phyloP scores from a whole-genome alignment of 2,113 vertebrate genomes.

The Upupa epops region DNA sequence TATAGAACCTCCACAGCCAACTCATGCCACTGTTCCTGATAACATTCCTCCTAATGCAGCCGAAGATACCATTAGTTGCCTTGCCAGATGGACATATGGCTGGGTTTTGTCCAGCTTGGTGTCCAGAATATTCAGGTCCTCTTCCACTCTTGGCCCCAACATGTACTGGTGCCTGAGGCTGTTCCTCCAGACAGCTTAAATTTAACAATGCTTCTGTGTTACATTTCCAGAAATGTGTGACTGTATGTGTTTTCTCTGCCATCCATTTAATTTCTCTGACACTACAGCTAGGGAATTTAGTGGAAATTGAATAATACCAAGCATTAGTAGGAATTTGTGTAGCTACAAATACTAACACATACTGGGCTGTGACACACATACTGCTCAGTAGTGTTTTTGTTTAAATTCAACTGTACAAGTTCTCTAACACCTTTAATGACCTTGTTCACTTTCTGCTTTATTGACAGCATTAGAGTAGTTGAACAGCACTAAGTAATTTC shows the following conservation, averaged over 20 bases:
- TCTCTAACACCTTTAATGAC: background rate
- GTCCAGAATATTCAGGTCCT: background rate
- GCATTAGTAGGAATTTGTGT: background rate
- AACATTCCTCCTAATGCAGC: background rate
- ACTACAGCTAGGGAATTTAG: background rate
- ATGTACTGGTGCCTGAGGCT: background rate
- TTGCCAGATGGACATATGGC: background rate
- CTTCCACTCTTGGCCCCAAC: background rate
- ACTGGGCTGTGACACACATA: background rate
- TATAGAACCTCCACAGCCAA: background rate
- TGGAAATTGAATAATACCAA: background rate
- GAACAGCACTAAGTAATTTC: background rate
- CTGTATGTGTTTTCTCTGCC: background rate
- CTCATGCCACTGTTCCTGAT: background rate
- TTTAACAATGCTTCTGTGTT: background rate
- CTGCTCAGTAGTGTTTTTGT: background rate
- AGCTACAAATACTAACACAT: background rate
- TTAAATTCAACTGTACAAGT: background rate
- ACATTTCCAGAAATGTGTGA: background rate
- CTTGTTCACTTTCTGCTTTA: conserved; percentile 6
- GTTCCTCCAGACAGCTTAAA: background rate
- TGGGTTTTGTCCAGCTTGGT: background rate
- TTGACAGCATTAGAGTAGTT: background rate
- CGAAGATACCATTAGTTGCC: background rate
- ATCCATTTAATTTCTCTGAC: background rate